Evolutionary conservation across 2,113 vertebrate genomes (phyloP), one percentile per base, ranked within the genome.

Genomic region (Hymenochirus boettgeri): DNA sequence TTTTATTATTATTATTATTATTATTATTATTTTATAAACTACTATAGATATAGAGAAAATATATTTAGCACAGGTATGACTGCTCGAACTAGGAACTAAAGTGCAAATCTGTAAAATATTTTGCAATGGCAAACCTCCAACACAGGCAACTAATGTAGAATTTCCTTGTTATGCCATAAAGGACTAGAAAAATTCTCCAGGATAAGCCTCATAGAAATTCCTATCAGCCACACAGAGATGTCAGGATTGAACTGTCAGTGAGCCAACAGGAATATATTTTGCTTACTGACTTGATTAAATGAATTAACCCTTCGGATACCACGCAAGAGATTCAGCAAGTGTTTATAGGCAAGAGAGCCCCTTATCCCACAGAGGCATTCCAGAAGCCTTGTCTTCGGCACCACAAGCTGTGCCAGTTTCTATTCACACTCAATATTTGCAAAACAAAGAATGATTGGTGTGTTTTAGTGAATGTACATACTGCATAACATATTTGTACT

Each of bases 141-240:
- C 12, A 42, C 5, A 15, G 17, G 39, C 39, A 8, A 25, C 2
- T 5, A 15, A n/a, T n/a, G 18, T 23, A 57, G 26, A 15, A 37
- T 47, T 33, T 33, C 39, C 39, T 57, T 47, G 42, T 29, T 18
- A 29, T 25, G 7, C 19, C 10, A 11, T 22, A 65, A 7, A 2
- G 22, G 11, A 9, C 24, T 23, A 3, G 23, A 37, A 46, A 18
- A 19, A 65, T 48, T 47, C 61, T 72, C 51, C 66, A 57, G 69
- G 57, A 73, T 57, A 64, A 59, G 50, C 70, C 73, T 61, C 9
- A 15, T 61, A 46, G 52, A 76, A 61, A 79, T 73, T 71, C 74
- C 73, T 71, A 65, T 61, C 26, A 11, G 51, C 65, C 53, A 54
- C 75, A 39, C 65, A 46, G 31, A 69, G 70, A 2, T 19, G 76